phyloP scores from a whole-genome alignment of 1,140 invertebrate species.

The Drosophila dunni region DNA sequence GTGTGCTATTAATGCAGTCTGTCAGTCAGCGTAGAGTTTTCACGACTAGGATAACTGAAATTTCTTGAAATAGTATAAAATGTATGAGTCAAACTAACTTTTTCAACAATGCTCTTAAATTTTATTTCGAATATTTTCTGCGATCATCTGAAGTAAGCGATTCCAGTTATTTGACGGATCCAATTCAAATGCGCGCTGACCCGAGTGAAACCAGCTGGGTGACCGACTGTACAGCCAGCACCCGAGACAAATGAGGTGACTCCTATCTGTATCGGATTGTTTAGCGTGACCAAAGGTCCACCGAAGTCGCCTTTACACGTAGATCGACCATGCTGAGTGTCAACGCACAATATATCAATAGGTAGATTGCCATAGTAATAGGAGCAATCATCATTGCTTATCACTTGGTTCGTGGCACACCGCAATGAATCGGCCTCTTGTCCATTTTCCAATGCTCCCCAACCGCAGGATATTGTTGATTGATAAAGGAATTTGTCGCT shows the following conservation, averaged over 20 bases:
- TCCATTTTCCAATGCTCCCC: conserved; percentile 55
- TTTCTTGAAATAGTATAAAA: too few species aligned
- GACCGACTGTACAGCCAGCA: conserved; percentile 34
- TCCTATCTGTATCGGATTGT: conserved; percentile 80
- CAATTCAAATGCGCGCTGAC: conserved; percentile 85
- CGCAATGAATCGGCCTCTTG: conserved; percentile 51
- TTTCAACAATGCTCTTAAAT: not conserved
- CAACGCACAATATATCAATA: conserved; percentile 54
- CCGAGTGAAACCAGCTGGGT: conserved; percentile 85
- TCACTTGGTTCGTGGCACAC: too few species aligned
- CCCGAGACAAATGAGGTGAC: conserved; percentile 70
- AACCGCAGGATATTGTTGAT: too few species aligned
- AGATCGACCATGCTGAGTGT: conserved; percentile 24
- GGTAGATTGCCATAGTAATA: conserved; percentile 36
- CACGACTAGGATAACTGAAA: too few species aligned
- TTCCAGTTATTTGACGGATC: conserved; percentile 75
- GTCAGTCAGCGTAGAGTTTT: not conserved
- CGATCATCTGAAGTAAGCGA: conserved; percentile 35
- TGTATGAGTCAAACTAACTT: too few species aligned
- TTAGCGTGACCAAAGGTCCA: conserved; percentile 85
- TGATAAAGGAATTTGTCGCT: conserved; percentile 41
- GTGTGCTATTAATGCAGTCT: too few species aligned
- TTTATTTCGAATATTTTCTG: not conserved
- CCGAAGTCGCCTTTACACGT: conserved; percentile 85
- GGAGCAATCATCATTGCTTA: too few species aligned